Percentiles rank a stretch among this genome's conserved stretches.
phyloP scores from a whole-genome alignment of 2,113 vertebrate species.

The Benitochromis conjunctus region DNA sequence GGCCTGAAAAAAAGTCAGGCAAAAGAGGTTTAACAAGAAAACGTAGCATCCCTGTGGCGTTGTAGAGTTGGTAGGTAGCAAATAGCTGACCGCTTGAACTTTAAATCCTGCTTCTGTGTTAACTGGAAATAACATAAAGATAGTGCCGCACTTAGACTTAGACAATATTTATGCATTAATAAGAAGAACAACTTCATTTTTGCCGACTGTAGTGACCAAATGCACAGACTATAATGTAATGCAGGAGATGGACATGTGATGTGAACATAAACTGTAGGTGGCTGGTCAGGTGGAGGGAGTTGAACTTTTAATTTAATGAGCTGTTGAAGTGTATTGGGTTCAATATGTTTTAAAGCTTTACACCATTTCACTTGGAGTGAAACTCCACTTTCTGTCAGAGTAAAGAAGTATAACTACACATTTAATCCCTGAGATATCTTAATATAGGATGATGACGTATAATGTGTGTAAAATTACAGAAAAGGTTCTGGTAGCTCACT shows the following conservation, averaged over 20 bases:
- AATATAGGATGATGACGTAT: neutral
- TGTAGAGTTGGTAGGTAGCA: neutral
- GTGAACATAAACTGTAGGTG: neutral
- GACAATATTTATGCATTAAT: neutral
- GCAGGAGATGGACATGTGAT: neutral
- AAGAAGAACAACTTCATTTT: neutral
- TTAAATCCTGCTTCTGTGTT: neutral
- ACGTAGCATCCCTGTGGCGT: neutral
- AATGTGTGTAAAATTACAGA: neutral
- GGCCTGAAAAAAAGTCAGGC: constrained; percentile 45
- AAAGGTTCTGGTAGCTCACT: neutral
- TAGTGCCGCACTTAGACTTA: neutral
- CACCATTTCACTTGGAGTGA: neutral
- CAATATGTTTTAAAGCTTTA: neutral
- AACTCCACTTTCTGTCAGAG: neutral
- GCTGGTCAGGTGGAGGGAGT: neutral
- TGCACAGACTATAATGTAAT: neutral
- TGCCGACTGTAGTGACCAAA: neutral
- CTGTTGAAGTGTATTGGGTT: neutral
- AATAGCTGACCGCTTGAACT: neutral
- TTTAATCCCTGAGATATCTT: neutral
- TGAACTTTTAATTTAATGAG: neutral
- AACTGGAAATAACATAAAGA: neutral
- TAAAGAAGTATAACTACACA: neutral
- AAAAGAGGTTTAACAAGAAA: neutral